phyloP scores from a whole-genome alignment of 37 sponge, comb jelly and placozoan species.

The Tethya wilhelma region DNA sequence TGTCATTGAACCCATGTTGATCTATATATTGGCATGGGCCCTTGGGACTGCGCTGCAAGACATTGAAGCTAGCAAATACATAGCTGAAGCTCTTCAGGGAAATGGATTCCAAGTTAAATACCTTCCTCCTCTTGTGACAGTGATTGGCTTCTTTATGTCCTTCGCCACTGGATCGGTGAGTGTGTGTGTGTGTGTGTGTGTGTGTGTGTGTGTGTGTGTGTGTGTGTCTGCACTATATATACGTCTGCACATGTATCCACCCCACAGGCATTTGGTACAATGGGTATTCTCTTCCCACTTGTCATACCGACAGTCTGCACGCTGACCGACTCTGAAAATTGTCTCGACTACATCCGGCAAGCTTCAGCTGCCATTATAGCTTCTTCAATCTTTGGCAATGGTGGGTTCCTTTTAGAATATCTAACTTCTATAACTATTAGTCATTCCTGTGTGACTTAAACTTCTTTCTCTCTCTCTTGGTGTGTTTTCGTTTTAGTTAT shows the following conservation, averaged over 20 bases:
- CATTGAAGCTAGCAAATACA: slow-evolving; percentile 20
- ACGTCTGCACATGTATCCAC: too few species aligned
- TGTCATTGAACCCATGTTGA: slow-evolving; percentile 59
- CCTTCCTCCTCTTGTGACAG: slow-evolving; percentile 1
- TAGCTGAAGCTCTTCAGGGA: slow-evolving; percentile 1
- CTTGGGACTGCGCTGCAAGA: slow-evolving; percentile 43
- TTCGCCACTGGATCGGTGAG: slow-evolving; percentile 20
- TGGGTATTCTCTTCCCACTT: slow-evolving; percentile 42
- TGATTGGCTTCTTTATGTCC: slow-evolving; percentile 26
- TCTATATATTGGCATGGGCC: slow-evolving; percentile 64
- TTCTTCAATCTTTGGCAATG: slow-evolving; percentile 40
- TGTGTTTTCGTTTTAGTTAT: slow-evolving; percentile 32
- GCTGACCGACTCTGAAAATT: background rate
- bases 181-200: background rate
- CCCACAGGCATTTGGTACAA: slow-evolving; percentile 40
- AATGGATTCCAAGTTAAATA: background rate
- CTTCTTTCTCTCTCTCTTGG: too few species aligned
- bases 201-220: background rate
- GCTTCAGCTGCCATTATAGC: slow-evolving; percentile 25
- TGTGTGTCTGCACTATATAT: background rate
- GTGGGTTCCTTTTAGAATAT: background rate
- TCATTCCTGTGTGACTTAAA: too few species aligned
- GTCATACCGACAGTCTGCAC: slow-evolving; percentile 34
- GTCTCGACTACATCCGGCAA: background rate
- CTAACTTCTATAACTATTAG: too few species aligned